A percentile compares a stretch with the other conserved stretches of the same genome.
These are phyloP conservation scores for Steinernema hermaphroditum DNA, from an alignment of 2,888 invertebrate species.

Conservation along the genomic window DNA sequence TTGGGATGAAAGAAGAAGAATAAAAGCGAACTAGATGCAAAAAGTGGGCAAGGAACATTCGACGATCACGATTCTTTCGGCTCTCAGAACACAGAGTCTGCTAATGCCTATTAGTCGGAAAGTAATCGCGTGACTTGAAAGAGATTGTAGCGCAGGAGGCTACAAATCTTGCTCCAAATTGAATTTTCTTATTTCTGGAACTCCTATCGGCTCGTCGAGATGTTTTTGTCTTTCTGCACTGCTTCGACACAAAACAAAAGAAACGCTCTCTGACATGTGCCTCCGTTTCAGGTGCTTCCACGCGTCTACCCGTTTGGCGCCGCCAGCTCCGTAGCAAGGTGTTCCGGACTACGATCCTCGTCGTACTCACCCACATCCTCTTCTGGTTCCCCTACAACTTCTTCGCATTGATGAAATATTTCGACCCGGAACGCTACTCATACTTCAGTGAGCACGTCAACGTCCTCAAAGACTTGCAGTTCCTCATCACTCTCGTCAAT, in stretches of 20 bases:
- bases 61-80: too few species aligned
- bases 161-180: too few species aligned
- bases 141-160: too few species aligned
- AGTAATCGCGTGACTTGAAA: too few species aligned
- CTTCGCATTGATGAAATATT: slow-evolving; percentile 56
- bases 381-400: slow-evolving; percentile 65
- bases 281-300: background rate
- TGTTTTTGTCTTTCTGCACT: too few species aligned
- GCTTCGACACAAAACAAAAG: too few species aligned
- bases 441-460: slow-evolving; percentile 52
- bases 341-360: slow-evolving; percentile 63
- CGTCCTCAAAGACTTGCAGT: slow-evolving; percentile 64
- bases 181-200: too few species aligned
- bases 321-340: slow-evolving; percentile 54
- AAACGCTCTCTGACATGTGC: too few species aligned
- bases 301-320: slow-evolving; percentile 48
- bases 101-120: too few species aligned
- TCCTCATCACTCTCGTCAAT: slow-evolving; percentile 64
- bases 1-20: background rate
- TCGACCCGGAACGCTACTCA: slow-evolving; percentile 48
- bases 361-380: slow-evolving; percentile 61
- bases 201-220: too few species aligned
- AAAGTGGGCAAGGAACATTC: too few species aligned
- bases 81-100: too few species aligned
- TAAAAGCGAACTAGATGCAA: background rate